A percentile compares a stretch with the other conserved stretches of the same genome.
Conservation (phyloP, 2,888 invertebrate species). For the Xylota sylvarum region DNA sequence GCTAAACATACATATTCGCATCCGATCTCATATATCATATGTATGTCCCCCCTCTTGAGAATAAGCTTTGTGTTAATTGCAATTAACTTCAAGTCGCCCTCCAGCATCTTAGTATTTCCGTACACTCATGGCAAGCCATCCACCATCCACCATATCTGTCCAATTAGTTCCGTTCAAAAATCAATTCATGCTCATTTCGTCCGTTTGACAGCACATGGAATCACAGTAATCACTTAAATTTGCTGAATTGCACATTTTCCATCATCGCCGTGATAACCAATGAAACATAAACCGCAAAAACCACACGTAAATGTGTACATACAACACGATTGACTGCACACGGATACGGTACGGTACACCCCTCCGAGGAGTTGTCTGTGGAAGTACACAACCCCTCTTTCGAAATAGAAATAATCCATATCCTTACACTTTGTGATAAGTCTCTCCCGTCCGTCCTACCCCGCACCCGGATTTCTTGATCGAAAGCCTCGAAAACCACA, state of each 20-base stretch:
- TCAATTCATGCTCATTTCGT: conserved; percentile 45
- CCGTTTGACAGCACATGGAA: conserved; percentile 46
- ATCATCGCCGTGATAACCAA: conserved; percentile 37
- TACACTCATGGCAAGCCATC: not conserved
- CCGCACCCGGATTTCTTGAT: conserved; percentile 26
- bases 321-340: conserved; percentile 23
- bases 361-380: not conserved
- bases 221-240: conserved; percentile 66
- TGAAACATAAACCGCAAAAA: conserved; percentile 41
- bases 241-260: conserved; percentile 62
- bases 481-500: conserved; percentile 36
- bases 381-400: not conserved
- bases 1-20: no score
- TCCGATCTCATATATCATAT: no score
- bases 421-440: not conserved
- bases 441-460: not conserved
- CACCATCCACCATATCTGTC: conserved; percentile 25
- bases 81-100: not conserved
- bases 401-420: conserved; percentile 2
- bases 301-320: conserved; percentile 21
- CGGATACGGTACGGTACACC: conserved; percentile 3
- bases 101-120: not conserved
- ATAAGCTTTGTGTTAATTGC: not conserved
- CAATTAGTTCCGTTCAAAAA: conserved; percentile 39
- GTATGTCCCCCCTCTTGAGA: no score